Base-by-base conservation (phyloP, 2,113 vertebrate genomes). In the Vulpes vulpes region DNA sequence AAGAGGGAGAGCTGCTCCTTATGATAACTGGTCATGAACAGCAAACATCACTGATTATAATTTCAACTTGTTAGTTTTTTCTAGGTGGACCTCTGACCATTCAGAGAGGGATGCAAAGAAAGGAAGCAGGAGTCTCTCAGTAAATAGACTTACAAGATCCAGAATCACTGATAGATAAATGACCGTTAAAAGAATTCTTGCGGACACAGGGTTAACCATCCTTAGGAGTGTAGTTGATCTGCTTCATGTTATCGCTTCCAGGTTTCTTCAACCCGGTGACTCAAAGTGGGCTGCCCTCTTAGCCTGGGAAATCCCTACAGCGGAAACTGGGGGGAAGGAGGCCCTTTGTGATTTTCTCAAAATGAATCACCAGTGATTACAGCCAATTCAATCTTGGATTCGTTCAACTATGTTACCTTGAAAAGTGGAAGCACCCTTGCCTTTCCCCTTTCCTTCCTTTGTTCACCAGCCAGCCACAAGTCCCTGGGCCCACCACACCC, bases 391-490 rank as follows among this genome's bases (percentile, higher is more conserved):
- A 49, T 79, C 93, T 64, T 92, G 96, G 96, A 95, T 94, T 89
- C 91, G 4, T 94, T 85, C 78, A 89, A 19, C 94, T 85, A 1
- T 23, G 60, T 97, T 90, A 97, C 98, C 98, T 98, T 98, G 98
- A 97, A 94, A 96, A 92, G 94, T 97, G 97, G 95, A 98, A 97
- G 96, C 60, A 38, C 94, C 76, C 96, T 76, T 80, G 96, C 96
- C 96, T 96, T 97, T 95, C 91, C 97, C 97, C 95, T 94, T 98
- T 98, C 98, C 98, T 98, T 90, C 88, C 97, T 98, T 97, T 98
- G 98, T 98, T 97, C 49, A 32, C 83, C n/a, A 71, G 83, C 95
- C 71, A 88, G 76, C 67, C 64, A 59, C 35, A 22, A n/a, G 43
- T 85, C 86, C 53, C 62, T 78, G 6, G 67, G 87, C 79, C 67